A percentile compares a stretch with the other conserved stretches of the same genome.
Conservation (phyloP, 2,797 vertebrate genomes). For the Nyctibius grandis region DNA sequence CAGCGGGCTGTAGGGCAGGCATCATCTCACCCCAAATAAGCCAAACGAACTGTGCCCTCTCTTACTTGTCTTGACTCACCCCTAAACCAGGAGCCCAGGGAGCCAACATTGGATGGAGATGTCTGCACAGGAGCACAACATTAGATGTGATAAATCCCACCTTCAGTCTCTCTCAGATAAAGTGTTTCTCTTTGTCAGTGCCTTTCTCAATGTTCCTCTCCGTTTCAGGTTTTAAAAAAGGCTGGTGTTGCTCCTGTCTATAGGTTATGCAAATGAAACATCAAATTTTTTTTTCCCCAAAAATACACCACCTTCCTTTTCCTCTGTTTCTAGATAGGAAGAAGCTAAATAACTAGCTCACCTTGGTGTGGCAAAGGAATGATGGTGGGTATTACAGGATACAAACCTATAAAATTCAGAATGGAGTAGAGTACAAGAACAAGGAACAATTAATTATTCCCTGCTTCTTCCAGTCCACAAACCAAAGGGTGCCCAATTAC, state of each 20-base stretch:
- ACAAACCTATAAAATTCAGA: neutral
- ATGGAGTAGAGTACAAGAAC: neutral
- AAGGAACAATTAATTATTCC: neutral
- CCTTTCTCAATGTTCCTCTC: neutral
- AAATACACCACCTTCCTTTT: neutral
- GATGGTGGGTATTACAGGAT: neutral
- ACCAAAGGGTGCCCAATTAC: neutral
- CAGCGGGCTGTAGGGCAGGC: neutral
- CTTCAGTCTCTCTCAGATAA: neutral
- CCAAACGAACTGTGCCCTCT: neutral
- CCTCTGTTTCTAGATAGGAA: neutral
- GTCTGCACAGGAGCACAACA: neutral
- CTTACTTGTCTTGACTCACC: neutral
- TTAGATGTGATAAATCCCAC: neutral
- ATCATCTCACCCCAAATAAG: neutral
- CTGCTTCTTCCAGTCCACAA: neutral
- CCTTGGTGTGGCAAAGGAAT: neutral
- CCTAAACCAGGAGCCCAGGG: neutral
- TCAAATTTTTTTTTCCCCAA: accelerated
- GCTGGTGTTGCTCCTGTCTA: neutral
- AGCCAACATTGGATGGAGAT: neutral
- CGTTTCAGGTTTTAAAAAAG: neutral
- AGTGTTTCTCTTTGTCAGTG: neutral
- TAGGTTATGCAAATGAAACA: constrained; percentile 10
- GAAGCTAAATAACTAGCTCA: neutral